Conservation (phyloP, 2,797 vertebrate species). For the Lepilemur ruficaudatus region DNA sequence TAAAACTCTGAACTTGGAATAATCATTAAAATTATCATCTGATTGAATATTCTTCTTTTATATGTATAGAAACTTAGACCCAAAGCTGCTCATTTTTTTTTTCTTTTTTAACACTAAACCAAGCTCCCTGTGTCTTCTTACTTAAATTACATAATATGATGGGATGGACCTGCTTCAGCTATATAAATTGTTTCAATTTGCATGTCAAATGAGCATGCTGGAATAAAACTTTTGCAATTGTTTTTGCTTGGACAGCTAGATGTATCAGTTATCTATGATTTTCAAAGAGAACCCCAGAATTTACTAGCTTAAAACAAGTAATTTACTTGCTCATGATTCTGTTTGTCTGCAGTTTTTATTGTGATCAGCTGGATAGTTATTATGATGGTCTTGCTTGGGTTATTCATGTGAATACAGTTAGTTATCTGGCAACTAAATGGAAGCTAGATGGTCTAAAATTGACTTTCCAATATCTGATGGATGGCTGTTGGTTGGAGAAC, state of each 20-base stretch:
- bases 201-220: background rate
- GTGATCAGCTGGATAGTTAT: background rate
- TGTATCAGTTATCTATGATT: background rate
- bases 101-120: background rate
- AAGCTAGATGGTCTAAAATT: background rate
- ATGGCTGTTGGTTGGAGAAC: background rate
- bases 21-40: constrained; percentile 2
- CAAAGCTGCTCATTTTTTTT: background rate
- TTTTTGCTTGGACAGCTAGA: background rate
- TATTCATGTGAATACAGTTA: background rate
- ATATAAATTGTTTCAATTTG: constrained; percentile 27
- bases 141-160: constrained; percentile 6
- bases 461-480: background rate
- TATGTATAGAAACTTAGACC: background rate
- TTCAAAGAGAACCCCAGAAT: background rate
- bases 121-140: constrained; percentile 7
- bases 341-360: background rate
- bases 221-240: background rate
- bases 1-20: background rate
- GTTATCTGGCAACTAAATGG: background rate
- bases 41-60: background rate
- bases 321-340: background rate
- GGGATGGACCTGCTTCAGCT: background rate
- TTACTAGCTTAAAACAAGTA: background rate
- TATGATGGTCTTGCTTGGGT: background rate